Evolutionary conservation across 2,113 vertebrate genomes (phyloP).

Genomic region (Boleophthalmus pectinirostris): DNA sequence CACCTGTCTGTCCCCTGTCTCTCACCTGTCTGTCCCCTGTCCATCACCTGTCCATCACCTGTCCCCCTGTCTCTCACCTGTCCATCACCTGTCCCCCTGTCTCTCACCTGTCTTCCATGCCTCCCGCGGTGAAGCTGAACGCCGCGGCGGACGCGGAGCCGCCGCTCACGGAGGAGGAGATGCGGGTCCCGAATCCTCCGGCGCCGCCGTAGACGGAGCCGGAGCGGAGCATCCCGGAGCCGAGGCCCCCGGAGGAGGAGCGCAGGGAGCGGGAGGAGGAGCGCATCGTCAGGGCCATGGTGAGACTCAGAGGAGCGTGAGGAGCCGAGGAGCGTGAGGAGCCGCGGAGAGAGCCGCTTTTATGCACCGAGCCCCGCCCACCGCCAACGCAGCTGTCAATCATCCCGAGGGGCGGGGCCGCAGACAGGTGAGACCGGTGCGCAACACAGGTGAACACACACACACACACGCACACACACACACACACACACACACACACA

Average conservation of each 20-base stretch:
- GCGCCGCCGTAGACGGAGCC: constrained; percentile 64
- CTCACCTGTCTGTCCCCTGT: too few species aligned
- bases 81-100: too few species aligned
- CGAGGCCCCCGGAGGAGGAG: constrained; percentile 7
- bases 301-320: background rate
- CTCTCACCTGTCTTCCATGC: too few species aligned
- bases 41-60: background rate
- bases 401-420: background rate
- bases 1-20: too few species aligned
- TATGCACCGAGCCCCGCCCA: constrained; percentile 55
- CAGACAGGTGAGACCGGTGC: background rate
- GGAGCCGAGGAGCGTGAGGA: constrained; percentile 48
- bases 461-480: too few species aligned
- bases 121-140: background rate
- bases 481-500: too few species aligned
- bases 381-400: constrained; percentile 50
- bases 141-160: background rate
- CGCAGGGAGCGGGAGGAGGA: constrained; percentile 26
- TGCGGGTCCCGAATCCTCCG: constrained; percentile 35
- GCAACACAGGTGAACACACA: too few species aligned
- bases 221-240: constrained; percentile 49
- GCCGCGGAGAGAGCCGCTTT: constrained; percentile 13
- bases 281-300: background rate
- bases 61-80: too few species aligned
- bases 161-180: constrained; percentile 37